Base-by-base conservation (phyloP, 2,113 vertebrate genomes). In the Oreochromis spilurus region DNA sequence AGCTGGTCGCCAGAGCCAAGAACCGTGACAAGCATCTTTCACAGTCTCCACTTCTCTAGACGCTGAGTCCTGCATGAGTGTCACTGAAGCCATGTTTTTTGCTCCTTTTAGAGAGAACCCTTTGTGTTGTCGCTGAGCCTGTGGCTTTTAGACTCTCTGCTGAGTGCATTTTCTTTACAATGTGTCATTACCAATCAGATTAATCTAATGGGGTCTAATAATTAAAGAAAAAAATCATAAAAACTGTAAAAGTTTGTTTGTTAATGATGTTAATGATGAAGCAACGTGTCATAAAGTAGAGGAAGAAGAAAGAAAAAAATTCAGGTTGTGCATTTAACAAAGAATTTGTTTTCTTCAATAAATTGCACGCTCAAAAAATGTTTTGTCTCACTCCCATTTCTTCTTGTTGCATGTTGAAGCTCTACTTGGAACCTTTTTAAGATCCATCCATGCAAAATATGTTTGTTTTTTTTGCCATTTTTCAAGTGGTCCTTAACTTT, bases 401-500 rank as follows among this genome's bases (percentile, higher is more conserved):
- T 67, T 67, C 38, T 67, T 67, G 34, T 67, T 67, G 6, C 11
- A 67, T 8, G 34, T 67, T 21, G 19, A 67, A 38, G 34, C 62
- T 38, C 34, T 0, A 21, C 62, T 13, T 67, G 21, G 0, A 67
- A 38, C 11, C 11, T 38, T 21, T 6, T 67, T 67, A 67, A 38
- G 34, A 67, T 38, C 34, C 34, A 67, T 13, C 19, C 2, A 21
- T 38, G 34, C 0, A 67, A 67, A 65, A 65, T 65, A 8, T 21
- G 26, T 0, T 43, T 0, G 0, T 0, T 9, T 57, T 62, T 11
- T 4, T 7, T 2, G 60, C 60, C 10, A 21, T 21, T 65, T 65
- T 67, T 67, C 60, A 67, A 67, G 60, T 67, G 19, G 6, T 38
- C 34, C 31, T 67, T 38, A 67, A 38, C 34, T 38, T 21, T 38